Percentiles rank a stretch among this genome's conserved stretches.
Evolutionary conservation across 1,140 invertebrate genomes (phyloP).

Genomic region (Ditylenchus dipsaci): DNA sequence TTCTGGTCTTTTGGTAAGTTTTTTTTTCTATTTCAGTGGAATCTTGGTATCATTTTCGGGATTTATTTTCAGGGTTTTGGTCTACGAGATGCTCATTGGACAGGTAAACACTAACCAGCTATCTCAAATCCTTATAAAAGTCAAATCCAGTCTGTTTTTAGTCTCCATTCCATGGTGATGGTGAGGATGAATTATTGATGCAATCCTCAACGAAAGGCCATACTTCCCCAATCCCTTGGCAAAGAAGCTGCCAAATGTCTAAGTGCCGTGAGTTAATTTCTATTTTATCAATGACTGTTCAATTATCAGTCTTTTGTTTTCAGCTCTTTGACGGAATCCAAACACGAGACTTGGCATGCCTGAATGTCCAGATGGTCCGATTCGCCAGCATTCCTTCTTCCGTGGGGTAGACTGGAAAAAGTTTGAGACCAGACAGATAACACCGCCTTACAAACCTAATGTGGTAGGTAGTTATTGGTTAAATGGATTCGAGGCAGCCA

Average conservation of each 20-base stretch:
- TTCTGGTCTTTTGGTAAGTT: conserved; percentile 73
- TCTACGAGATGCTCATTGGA: conserved; percentile 61
- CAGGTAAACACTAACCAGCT: conserved; percentile 62
- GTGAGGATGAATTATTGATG: conserved; percentile 75
- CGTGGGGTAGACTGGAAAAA: conserved; percentile 91
- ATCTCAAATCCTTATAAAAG: too few relatives aligned
- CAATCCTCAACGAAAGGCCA: conserved; percentile 94
- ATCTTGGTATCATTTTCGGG: conserved; percentile 67
- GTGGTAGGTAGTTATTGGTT: conserved; percentile 73
- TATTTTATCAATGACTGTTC: background rate
- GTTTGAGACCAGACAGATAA: conserved; percentile 80
- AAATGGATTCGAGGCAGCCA: too few relatives aligned
- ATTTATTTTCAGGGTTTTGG: conserved; percentile 25
- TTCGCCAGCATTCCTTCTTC: conserved; percentile 89
- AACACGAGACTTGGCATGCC: conserved; percentile 86
- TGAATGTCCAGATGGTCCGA: conserved; percentile 72
- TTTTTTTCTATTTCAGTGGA: conserved; percentile 70
- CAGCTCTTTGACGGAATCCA: conserved; percentile 98
- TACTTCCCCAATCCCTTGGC: conserved; percentile 92
- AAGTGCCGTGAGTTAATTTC: conserved; percentile 68
- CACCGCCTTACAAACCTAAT: conserved; percentile 94
- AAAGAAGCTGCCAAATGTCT: conserved; percentile 93
- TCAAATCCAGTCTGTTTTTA: too few relatives aligned
- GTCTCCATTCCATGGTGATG: conserved; percentile 95
- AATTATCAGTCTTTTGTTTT: conserved; percentile 23